A percentile compares a stretch with the other conserved stretches of the same genome.
Conservation (phyloP, 2,888 invertebrate species). For the Ophion obscuratus region DNA sequence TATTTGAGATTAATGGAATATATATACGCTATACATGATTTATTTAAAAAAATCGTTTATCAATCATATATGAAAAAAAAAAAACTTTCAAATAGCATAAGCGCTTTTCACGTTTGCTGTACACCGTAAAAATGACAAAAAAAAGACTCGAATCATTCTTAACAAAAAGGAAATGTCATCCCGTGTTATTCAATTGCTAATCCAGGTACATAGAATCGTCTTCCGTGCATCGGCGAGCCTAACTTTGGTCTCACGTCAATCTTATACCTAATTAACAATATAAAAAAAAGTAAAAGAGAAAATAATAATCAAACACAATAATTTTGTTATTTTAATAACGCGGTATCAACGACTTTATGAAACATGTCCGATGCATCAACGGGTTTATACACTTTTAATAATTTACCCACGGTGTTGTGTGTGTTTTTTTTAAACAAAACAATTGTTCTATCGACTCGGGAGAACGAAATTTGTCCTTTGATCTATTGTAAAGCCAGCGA, state of each 20-base stretch:
- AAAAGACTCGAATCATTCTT: not conserved
- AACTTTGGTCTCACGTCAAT: constrained; percentile 54
- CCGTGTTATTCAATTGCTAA: constrained; percentile 14
- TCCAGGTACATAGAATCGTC: constrained; percentile 49
- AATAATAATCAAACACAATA: constrained; percentile 16
- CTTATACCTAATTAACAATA: constrained; percentile 56
- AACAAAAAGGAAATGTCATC: constrained; percentile 1
- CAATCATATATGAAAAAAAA: constrained; percentile 6
- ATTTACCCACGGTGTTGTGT: not conserved
- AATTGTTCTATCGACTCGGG: not conserved
- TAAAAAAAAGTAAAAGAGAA: constrained; percentile 17
- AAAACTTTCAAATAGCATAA: constrained; percentile 9
- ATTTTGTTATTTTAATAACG: constrained; percentile 1
- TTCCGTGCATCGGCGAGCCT: constrained; percentile 34
- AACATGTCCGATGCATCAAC: constrained; percentile 7
- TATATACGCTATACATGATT: not conserved
- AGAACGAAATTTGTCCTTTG: not conserved
- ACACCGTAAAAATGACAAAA: not conserved
- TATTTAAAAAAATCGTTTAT: constrained; percentile 17
- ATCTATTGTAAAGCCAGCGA: not conserved
- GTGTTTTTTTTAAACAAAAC: not conserved
- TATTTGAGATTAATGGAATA: constrained; percentile 7
- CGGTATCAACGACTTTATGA: not conserved
- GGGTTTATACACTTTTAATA: constrained; percentile 10
- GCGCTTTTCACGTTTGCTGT: not conserved